Evolutionary conservation across 1,140 invertebrate species (phyloP), one percentile per base, ranked within the genome.

Genomic region (Lordiphosa stackelbergi): DNA sequence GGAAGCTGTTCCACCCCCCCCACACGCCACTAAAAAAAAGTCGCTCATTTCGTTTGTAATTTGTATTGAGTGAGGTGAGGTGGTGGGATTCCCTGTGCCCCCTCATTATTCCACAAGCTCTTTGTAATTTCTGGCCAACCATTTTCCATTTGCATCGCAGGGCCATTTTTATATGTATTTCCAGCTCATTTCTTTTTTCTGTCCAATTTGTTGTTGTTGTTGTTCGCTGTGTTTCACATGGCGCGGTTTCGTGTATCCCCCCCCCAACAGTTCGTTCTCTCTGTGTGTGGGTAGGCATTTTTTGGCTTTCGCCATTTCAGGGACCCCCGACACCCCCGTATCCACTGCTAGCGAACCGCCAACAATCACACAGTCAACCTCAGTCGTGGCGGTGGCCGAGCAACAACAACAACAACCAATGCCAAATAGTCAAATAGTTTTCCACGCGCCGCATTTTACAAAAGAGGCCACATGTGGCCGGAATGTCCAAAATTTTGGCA

Each of bases 41-140:
- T 59, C 69, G 56, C 74, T 81, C 62, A 79, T 79, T 78, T 78
- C 70, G 74, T 74, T 66, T 81, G 75, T 79, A 79, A 79, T 79
- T 81, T 79, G 74, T 69, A 73, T 73, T 53, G 64, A 40, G 41
- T 28, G 38, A 41, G 24, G 11, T 46, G 10, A 22, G 19, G 24
- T 22, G 46, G 46, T 12, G 19, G 28, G 40, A 1, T n/a, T n/a
- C 19, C 22, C 31, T 5, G 7, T n/a, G 9, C 13, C 35, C 31
- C 40, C 60, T 24, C 38, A 24, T 22, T 28, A 46, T 53, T 62
- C 45, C 36, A 40, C 16, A 51, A 43, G 46, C 75, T 74, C 75
- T 79, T 79, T 79, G 74, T 79, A 74, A 79, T 81, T 79, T 79
- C 62, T 70, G 75, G 57, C 61, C 70, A 62, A 81, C 61, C 74